A percentile compares a stretch with the other conserved stretches of the same genome.
Evolutionary conservation across 2,797 vertebrate species (phyloP).

Genomic region (Helicolenus hilgendorfi): DNA sequence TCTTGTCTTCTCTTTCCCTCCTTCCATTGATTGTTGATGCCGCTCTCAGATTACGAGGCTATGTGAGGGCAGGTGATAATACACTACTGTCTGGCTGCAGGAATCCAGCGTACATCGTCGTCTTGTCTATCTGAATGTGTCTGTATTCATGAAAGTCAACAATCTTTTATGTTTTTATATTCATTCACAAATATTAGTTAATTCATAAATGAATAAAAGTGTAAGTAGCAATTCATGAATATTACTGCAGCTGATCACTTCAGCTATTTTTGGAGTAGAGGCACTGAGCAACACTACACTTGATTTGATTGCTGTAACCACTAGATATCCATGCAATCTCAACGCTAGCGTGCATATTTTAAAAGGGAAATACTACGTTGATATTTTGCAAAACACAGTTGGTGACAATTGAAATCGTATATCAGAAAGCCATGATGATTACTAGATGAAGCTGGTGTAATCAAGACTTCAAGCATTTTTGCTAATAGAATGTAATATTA

Average conservation of each 20-base stretch:
- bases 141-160: constrained; percentile 8
- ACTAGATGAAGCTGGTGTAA: background rate
- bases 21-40: constrained; percentile 86
- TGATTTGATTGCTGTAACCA: constrained; percentile 34
- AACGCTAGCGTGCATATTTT: background rate
- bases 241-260: constrained; percentile 2
- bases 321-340: constrained; percentile 6
- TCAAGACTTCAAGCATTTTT: background rate
- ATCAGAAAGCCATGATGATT: background rate
- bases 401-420: constrained; percentile 3
- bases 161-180: background rate
- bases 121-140: constrained; percentile 6
- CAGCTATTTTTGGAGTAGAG: background rate
- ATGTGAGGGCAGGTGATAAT: constrained; percentile 76
- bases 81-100: constrained; percentile 49
- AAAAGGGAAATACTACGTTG: background rate
- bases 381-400: constrained; percentile 7
- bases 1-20: constrained; percentile 81
- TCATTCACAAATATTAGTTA: background rate
- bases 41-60: constrained; percentile 80
- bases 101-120: constrained; percentile 5
- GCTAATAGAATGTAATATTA: background rate
- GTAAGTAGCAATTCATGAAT: background rate
- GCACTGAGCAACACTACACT: background rate
- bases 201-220: background rate